phyloP scores from a whole-genome alignment of 2,888 invertebrate genomes.

The Pharmacophagus antenor region DNA sequence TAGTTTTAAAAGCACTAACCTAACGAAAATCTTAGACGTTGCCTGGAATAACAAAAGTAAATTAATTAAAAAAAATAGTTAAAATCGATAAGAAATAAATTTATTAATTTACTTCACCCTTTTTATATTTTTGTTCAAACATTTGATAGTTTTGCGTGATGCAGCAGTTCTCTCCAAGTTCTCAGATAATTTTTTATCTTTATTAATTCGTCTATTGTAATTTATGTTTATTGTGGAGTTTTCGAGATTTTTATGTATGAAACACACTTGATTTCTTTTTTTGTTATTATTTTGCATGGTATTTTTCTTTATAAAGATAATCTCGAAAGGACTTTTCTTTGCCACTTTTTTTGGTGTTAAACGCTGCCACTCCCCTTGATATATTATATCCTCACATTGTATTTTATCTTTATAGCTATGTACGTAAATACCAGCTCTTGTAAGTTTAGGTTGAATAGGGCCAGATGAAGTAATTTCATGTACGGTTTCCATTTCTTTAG shows the following conservation, averaged over 20 bases:
- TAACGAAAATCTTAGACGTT: conserved; percentile 45
- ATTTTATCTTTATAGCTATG: conserved; percentile 63
- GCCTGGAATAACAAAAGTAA: conserved; percentile 45
- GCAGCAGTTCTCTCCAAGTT: conserved; percentile 5
- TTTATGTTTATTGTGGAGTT: background rate
- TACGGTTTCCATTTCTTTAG: conserved; percentile 33
- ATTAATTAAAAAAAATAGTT: background rate
- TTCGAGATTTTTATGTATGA: conserved; percentile 1
- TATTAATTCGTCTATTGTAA: background rate
- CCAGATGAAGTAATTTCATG: conserved; percentile 36
- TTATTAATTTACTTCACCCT: conserved; percentile 8
- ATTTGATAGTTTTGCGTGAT: conserved; percentile 16
- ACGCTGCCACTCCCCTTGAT: conserved; percentile 67
- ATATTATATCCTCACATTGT: conserved; percentile 64
- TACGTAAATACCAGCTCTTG: conserved; percentile 62
- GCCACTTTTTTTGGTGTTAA: conserved; percentile 40
- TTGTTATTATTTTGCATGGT: conserved; percentile 31
- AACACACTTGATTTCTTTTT: conserved; percentile 6
- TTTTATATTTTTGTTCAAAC: conserved; percentile 17
- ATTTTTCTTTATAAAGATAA: conserved; percentile 6
- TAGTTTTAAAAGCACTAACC: conserved; percentile 40
- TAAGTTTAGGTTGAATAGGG: conserved; percentile 45
- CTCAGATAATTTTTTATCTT: background rate
- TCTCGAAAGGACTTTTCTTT: conserved; percentile 41
- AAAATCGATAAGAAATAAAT: background rate